Percentiles rank a stretch among this genome's conserved stretches.
These are phyloP conservation scores for Lepidurus apus DNA, from an alignment of 1,140 invertebrate genomes.

Conservation along the genomic window DNA sequence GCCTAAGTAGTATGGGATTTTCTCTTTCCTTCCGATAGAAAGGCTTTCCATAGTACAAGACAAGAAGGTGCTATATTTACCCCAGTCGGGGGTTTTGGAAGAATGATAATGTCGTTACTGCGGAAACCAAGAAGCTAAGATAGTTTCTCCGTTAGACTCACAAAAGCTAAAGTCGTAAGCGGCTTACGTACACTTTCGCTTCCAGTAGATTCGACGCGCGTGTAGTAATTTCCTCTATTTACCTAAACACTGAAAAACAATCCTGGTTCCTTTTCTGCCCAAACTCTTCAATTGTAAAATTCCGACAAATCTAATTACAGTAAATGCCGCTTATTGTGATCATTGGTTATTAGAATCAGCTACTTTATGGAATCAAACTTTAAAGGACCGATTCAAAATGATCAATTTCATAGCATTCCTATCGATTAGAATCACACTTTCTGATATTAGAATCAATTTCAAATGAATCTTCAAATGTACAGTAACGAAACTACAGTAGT, in stretches of 20 bases:
- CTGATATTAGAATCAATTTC: no score
- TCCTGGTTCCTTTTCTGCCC: not conserved
- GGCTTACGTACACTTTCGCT: constrained; percentile 18
- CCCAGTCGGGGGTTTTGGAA: not conserved
- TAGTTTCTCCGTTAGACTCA: not conserved
- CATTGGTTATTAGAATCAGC: no score
- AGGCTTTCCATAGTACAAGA: not conserved
- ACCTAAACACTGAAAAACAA: not conserved
- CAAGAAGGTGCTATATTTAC: not conserved
- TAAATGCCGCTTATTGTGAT: no score
- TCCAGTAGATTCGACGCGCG: not conserved
- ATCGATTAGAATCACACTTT: no score
- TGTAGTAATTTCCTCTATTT: not conserved
- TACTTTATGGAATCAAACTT: no score
- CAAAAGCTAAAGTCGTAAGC: not conserved
- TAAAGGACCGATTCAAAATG: no score
- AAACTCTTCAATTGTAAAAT: not conserved
- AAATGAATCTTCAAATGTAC: no score
- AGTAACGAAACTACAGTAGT: no score
- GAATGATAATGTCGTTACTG: not conserved
- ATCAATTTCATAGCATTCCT: no score
- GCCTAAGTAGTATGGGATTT: not conserved
- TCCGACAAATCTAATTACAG: no score
- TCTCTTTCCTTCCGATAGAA: not conserved
- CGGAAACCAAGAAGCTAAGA: constrained; percentile 9